Evolutionary conservation across 2,888 invertebrate species (phyloP), one percentile per base, ranked within the genome.

Genomic region (Nasonia oneida): DNA sequence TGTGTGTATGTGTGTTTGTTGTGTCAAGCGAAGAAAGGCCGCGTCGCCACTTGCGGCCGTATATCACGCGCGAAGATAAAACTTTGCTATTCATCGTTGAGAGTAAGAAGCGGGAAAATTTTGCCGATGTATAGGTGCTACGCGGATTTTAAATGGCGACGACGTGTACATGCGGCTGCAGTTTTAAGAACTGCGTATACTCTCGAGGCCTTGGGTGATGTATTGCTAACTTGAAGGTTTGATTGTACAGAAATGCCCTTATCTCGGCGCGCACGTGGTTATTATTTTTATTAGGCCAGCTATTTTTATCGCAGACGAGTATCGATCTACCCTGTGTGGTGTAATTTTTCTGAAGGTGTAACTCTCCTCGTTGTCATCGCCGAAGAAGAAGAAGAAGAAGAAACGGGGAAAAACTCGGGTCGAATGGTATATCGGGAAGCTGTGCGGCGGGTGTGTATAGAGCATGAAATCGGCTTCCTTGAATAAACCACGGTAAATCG

Each of bases 51-150:
- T 88, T 87, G 29, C 29, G 81, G 74, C 87, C 88, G 86, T 88
- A 88, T 87, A 89, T 89, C 88, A 88, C 85, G 79, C 83, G 76
- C 79, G 82, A 78, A 89, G 89, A 88, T 89, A 89, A 89, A 89
- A 89, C 88, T 88, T 88, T 89, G 87, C 88, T 88, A 88, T 89
- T 89, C 88, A 88, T 89, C 88, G 88, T 83, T 85, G 88, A 86
- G 81, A 29, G 29, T 29, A 29, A 29, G 29, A 84, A 88, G 87
- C 87, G 86, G 64, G 81, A 78, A 87, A 87, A 85, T 86, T 84
- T 82, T 77, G 39, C 8, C 12, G 71, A 42, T 29, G 77, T 70
- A 42, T 4, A 33, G 57, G 33, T 23, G 18, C 77, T 47, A n/a
- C 18, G n/a, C 18, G 23, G 57, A 61, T 61, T 75, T 82, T 82